Conservation (phyloP, 2,888 invertebrate genomes). For the Drosophila mulleri region DNA sequence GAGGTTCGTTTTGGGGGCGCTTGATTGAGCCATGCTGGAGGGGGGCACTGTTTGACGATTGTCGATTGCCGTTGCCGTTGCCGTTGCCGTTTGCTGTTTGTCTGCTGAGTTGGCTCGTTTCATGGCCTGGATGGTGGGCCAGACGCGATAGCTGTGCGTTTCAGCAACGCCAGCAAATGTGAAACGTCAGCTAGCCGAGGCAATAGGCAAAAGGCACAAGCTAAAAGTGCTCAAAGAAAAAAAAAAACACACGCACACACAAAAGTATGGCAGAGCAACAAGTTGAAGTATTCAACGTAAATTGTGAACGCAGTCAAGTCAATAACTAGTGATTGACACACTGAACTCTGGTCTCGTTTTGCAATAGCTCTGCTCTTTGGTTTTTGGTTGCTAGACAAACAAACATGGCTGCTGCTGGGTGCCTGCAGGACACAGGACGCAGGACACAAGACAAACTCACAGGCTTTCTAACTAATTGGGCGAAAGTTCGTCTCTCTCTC, state of each 20-base stretch:
- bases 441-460: not conserved
- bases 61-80: slow-evolving; percentile 25
- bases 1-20: slow-evolving; percentile 34
- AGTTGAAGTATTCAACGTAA: slow-evolving; percentile 31
- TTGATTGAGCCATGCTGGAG: slow-evolving; percentile 45
- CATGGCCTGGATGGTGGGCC: slow-evolving; percentile 39
- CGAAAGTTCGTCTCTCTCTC: slow-evolving; percentile 28
- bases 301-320: slow-evolving; percentile 38
- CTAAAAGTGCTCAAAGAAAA: slow-evolving; percentile 23
- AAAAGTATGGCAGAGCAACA: slow-evolving; percentile 34
- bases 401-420: slow-evolving; percentile 27
- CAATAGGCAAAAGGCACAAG: slow-evolving; percentile 12
- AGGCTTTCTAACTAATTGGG: slow-evolving; percentile 68
- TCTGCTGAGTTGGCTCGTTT: slow-evolving; percentile 65
- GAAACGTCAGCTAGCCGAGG: slow-evolving; percentile 42
- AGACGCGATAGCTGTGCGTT: slow-evolving; percentile 61
- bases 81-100: slow-evolving; percentile 29
- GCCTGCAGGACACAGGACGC: not conserved
- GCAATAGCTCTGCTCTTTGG: slow-evolving; percentile 5
- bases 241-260: too few relatives aligned
- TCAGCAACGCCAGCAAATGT: slow-evolving; percentile 46
- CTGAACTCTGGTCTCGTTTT: slow-evolving; percentile 36
- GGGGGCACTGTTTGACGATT: slow-evolving; percentile 15
- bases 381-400: slow-evolving; percentile 44
- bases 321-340: slow-evolving; percentile 58